Percentiles rank a stretch among this genome's conserved stretches.
phyloP scores from a whole-genome alignment of 30 jellyfish, hydroid and myxozoan species.

The Cassiopea xamachana region DNA sequence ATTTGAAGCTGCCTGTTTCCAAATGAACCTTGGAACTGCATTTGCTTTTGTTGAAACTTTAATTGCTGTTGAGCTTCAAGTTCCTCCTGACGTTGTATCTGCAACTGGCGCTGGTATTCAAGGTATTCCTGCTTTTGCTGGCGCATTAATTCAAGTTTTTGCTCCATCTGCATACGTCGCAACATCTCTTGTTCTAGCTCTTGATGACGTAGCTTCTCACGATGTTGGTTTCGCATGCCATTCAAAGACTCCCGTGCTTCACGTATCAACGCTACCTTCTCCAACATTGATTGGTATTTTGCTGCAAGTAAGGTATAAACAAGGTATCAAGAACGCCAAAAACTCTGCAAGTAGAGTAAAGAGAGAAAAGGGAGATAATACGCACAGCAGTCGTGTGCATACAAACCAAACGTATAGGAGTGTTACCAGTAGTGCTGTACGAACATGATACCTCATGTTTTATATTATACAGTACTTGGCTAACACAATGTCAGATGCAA shows the following conservation, averaged over 20 bases:
- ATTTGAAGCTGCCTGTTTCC: constrained; percentile 26
- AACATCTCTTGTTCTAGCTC: constrained; percentile 98
- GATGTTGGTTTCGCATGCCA: constrained; percentile 96
- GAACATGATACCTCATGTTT: no score
- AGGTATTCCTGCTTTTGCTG: constrained; percentile 98
- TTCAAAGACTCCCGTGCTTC: constrained; percentile 96
- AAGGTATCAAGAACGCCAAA: not conserved
- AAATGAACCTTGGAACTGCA: constrained; percentile 23
- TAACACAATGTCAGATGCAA: no score
- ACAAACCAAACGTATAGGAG: no score
- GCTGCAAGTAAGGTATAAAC: constrained; percentile 36
- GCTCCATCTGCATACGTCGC: constrained; percentile 99
- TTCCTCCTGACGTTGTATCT: constrained; percentile 94
- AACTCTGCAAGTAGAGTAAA: not conserved
- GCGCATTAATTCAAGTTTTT: constrained; percentile 94
- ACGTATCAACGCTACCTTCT: constrained; percentile 88
- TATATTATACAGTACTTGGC: no score
- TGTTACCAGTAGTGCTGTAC: no score
- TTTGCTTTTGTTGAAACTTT: constrained; percentile 82
- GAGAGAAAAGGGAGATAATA: no score
- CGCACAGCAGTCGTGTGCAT: no score
- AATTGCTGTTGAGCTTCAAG: constrained; percentile 89
- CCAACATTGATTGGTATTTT: constrained; percentile 96
- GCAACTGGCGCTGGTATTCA: constrained; percentile 95
- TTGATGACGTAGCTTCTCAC: constrained; percentile 92